These are phyloP conservation scores for Odontesthes bonariensis DNA, from an alignment of 2,113 vertebrate genomes.

Conservation along the genomic window DNA sequence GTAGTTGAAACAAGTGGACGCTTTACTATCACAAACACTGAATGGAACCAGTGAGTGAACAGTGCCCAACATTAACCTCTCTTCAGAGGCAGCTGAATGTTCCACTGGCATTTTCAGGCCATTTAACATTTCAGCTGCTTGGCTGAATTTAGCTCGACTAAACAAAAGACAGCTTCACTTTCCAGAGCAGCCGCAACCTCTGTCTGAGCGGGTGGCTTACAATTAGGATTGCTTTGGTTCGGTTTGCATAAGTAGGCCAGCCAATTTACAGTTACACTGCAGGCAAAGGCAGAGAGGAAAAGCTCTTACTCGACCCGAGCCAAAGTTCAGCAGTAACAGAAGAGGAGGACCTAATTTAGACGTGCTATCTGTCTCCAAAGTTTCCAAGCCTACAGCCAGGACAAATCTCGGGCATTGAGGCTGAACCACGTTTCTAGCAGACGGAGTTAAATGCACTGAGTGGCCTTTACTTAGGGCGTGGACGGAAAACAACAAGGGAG, in stretches of 20 bases:
- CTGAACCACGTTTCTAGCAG: conserved; percentile 10
- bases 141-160: not conserved
- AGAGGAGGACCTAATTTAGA: conserved; percentile 52
- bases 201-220: not conserved
- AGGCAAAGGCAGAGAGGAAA: conserved; percentile 27
- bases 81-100: too few relatives aligned
- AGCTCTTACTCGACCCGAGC: conserved; percentile 40
- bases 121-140: not conserved
- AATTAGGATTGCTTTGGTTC: too few relatives aligned
- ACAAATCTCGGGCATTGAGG: conserved; percentile 72
- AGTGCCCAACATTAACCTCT: conserved; percentile 1
- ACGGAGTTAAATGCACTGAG: not conserved
- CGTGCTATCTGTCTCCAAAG: conserved; percentile 42
- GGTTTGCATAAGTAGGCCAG: conserved; percentile 40
- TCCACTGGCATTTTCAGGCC: too few relatives aligned
- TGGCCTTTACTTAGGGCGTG: conserved; percentile 25
- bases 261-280: conserved; percentile 42
- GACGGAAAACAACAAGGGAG: conserved; percentile 33
- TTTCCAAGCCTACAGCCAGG: conserved; percentile 76
- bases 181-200: conserved; percentile 16
- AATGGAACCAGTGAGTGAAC: not conserved
- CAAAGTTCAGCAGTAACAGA: conserved; percentile 25
- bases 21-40: too few relatives aligned
- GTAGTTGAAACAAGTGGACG: too few relatives aligned
- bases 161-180: conserved; percentile 8